Base-by-base conservation (phyloP, 2,888 invertebrate species). In the Iphiclides podalirius region DNA sequence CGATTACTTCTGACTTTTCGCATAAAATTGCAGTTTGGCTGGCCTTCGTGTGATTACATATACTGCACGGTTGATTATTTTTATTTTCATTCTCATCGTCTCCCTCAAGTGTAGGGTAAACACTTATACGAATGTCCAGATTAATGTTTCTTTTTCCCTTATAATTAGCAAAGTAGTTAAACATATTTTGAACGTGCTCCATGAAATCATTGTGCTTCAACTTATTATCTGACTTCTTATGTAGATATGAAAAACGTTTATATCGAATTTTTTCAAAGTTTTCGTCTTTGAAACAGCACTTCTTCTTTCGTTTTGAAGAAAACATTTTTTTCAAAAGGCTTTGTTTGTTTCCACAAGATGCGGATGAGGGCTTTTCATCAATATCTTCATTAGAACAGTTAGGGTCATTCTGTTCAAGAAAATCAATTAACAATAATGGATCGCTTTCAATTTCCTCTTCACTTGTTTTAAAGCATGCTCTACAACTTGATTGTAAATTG, bases 41-140 rank as follows among this genome's bases (percentile, higher is more conserved):
- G 9, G 23, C 35, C 12, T 12, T 31, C 9, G 14, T 16, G n/a
- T 17, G 38, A 11, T 20, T 38, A 6, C 37, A 47, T 57, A n/a
- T n/a, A 31, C 1, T 31, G 11, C 42, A 42, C 8, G 17, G 6
- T n/a, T 14, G 50, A n/a, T 40, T 28, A 46, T 34, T 35, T 47
- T 44, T 43, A 14, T 52, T 52, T 6, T 44, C 37, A 7, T 34
- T 16, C 1, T 17, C 31, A 11, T 16, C 16, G 2, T 39, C 36
- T 13, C 52, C 49, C 31, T 62, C 61, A 40, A 47, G 43, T 0
- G 52, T 49, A 20, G 81, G 75, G 37, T 62, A 60, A 0, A 81
- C 55, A 50, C 77, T 81, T 3, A 85, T 61, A 36, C 72, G 68
- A 52, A 85, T 61, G 52, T 84, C 75, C 35, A 84, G 49, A 54